Percentiles rank a stretch among this genome's conserved stretches.
Conservation (phyloP, 2,113 vertebrate species). For the human (Homo sapiens) region GRCh38 chr3:55225001-55225500, state of each 20-base stretch:
- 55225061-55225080: background rate
- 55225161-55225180: background rate
- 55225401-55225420: background rate
- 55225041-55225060: background rate
- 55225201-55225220: background rate
- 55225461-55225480: background rate
- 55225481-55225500: background rate
- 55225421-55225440: background rate
- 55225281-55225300: background rate
- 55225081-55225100: background rate
- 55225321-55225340: background rate
- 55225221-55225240: background rate
- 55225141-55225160: background rate
- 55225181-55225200: background rate
- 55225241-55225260: constrained; percentile 2
- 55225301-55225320: background rate
- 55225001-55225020: background rate
- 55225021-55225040: background rate
- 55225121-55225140: background rate
- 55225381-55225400: background rate
- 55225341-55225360: background rate
- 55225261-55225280: background rate
- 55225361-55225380: background rate
- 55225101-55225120: background rate
- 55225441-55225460: background rate